Evolutionary conservation across 2,113 vertebrate species (phyloP), one percentile per base, ranked within the genome.

Genomic region (Pteruthius melanotis): DNA sequence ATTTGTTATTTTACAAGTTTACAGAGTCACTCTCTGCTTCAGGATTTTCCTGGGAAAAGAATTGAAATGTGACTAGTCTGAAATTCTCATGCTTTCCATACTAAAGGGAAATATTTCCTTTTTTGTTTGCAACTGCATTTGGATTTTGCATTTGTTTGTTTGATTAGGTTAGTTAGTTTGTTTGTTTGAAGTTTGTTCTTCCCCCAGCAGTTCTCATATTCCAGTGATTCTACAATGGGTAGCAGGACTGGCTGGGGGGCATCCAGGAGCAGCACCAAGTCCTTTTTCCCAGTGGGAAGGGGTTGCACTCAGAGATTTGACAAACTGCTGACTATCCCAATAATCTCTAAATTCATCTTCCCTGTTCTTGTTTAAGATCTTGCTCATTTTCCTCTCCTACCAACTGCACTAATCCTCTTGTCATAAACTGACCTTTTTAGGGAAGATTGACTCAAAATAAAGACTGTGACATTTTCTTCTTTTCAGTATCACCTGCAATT

Each of bases 271-370:
- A 89, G 27, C 12, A 15, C 1, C 31, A 69, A n/a, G 17, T 37
- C 2, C 26, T 74, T 83, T 90, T 57, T 15, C 26, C 42, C 35
- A 8, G 6, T 5, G 11, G 2, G 4, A 60, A 80, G 7, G 20
- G 6, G 7, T 27, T 77, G 9, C 0, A 1, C 13, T 65, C 28
- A 37, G 40, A 77, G 40, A 54, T 50, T n/a, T 86, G 27, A 64
- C 17, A 88, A 74, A 30, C 3, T 1, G 2, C 9, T 80, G 35
- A 42, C 6, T n/a, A 30, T 24, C 26, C 27, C 0, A 2, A 54
- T 39, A 61, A 77, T 45, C n/a, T 81, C 37, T 52, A 53, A n/a
- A 66, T 77, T 72, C 27, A 4, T 69, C 57, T 74, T 88, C 11
- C 13, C 13, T 66, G 2, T 52, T 92, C 33, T 47, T n/a, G 8